Base-by-base conservation (phyloP, 2,113 vertebrate species). In the Peromyscus californicus region DNA sequence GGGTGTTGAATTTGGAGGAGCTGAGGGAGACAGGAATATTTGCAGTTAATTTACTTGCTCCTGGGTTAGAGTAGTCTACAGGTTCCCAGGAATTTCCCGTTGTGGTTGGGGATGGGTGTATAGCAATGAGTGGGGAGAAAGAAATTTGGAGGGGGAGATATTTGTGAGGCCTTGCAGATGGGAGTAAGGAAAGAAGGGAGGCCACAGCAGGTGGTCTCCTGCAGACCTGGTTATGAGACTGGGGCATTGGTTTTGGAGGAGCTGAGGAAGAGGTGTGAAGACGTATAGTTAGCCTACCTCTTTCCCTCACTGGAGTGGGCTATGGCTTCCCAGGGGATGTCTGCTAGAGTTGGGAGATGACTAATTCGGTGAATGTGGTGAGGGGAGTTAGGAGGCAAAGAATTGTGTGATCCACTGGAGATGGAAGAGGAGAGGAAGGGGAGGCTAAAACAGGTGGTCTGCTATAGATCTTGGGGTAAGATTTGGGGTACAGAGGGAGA, bases 101-200 rank as follows among this genome's bases (percentile, higher is more conserved):
- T 39, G 19, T 11, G 5, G 3, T 45, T 48, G 3, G 26, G 0
- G 11, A 12, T 10, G 39, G 21, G 5, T 3, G 15, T 39, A 59
- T 15, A 83, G 21, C 11, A 83, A 39, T 22, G 10, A 83, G 11
- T 39, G 5, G 10, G 12, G 51, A 39, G 54, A 39, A 15, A 39
- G 21, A 39, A 36, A 10, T 39, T 83, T 24, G 36, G 33, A n/a
- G 5, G 5, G 11, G 21, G 36, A 59, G 54, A 82, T 24, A 54
- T 59, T 7, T 83, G 22, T n/a, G 80, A 83, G 0, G 11, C 11
- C 26, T 12, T n/a, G 36, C 6, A 26, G 5, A n/a, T 26, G 21
- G 2, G 11, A 26, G 22, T 39, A 12, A 22, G 5, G 21, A 39
- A 21, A 15, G 54, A n/a, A 24, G 36, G 54, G 54, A 59, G 5